These are phyloP conservation scores for Sebastes trivittatus DNA, from an alignment of 2,797 vertebrate species.

Conservation along the genomic window DNA sequence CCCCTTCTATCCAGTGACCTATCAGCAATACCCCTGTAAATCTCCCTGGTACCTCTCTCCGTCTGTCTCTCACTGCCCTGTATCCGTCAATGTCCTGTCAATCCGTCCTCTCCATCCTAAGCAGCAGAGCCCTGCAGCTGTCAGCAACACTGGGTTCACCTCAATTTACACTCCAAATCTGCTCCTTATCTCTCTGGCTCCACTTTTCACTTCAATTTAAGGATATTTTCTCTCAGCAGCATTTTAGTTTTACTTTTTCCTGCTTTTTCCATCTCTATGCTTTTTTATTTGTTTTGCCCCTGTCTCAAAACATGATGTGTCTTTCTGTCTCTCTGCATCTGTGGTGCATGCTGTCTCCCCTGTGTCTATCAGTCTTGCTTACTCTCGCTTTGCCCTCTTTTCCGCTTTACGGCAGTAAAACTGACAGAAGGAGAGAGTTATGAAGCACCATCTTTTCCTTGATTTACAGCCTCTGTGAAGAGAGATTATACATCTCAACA, in stretches of 20 bases:
- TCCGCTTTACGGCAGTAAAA: slow-evolving; percentile 30
- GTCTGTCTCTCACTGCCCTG: slow-evolving; percentile 7
- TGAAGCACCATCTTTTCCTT: background rate
- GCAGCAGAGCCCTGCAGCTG: slow-evolving; percentile 43
- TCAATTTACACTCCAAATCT: slow-evolving; percentile 41
- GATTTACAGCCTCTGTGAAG: slow-evolving; percentile 32
- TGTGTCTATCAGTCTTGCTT: slow-evolving; percentile 37
- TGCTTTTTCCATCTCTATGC: slow-evolving; percentile 9
- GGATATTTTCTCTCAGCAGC: slow-evolving; percentile 20
- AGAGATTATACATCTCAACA: slow-evolving; percentile 15
- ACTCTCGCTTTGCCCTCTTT: slow-evolving; percentile 30
- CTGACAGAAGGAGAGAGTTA: slow-evolving; percentile 46
- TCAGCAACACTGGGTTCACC: slow-evolving; percentile 36
- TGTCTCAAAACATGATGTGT: slow-evolving; percentile 13
- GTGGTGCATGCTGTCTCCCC: slow-evolving; percentile 5
- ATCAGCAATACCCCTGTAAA: slow-evolving; percentile 32
- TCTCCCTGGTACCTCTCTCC: slow-evolving; percentile 13
- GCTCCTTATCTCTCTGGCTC: slow-evolving; percentile 35
- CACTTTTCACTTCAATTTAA: slow-evolving; percentile 26
- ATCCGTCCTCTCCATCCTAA: slow-evolving; percentile 26
- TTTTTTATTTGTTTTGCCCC: slow-evolving; percentile 18
- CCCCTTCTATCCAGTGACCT: slow-evolving; percentile 22
- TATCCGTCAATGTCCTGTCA: slow-evolving; percentile 9
- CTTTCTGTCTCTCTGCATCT: slow-evolving; percentile 28
- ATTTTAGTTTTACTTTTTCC: slow-evolving; percentile 8